These are phyloP conservation scores for Picathartes gymnocephalus DNA, from an alignment of 2,113 vertebrate species.

Conservation along the genomic window DNA sequence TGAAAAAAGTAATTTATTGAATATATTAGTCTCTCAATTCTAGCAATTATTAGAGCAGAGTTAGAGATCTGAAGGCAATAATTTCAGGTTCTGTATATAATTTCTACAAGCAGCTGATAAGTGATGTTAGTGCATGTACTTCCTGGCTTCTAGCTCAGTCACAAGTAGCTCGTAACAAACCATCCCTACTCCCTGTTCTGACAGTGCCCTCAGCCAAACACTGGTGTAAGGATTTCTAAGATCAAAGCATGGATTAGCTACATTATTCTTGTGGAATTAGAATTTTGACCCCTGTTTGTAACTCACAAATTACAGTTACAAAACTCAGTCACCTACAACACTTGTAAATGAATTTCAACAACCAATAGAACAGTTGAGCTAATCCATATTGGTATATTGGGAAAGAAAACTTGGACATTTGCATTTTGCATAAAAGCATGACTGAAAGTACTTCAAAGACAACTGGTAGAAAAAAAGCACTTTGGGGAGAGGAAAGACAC, in stretches of 20 bases:
- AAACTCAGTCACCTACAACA: neutral
- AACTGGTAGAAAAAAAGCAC: neutral
- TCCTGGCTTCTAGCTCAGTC: neutral
- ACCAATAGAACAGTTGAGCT: neutral
- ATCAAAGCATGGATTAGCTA: constrained; percentile 3
- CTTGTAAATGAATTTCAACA: neutral
- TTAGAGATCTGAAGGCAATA: constrained; percentile 13
- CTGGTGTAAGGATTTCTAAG: neutral
- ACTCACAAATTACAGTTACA: neutral
- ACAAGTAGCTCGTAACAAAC: neutral
- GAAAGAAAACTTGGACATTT: neutral
- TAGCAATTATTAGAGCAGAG: constrained; percentile 1
- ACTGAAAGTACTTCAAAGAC: neutral
- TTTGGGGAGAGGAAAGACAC: neutral
- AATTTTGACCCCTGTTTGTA: neutral
- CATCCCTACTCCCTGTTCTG: neutral
- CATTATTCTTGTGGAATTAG: neutral
- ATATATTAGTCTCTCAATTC: constrained; percentile 24
- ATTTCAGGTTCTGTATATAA: neutral
- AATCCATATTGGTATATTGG: neutral
- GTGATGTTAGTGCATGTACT: neutral
- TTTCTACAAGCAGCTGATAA: neutral
- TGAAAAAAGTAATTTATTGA: constrained; percentile 25
- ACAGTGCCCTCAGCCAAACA: neutral
- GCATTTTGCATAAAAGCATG: neutral